Conservation (phyloP, 2,888 invertebrate species). For the Cepaea hortensis region DNA sequence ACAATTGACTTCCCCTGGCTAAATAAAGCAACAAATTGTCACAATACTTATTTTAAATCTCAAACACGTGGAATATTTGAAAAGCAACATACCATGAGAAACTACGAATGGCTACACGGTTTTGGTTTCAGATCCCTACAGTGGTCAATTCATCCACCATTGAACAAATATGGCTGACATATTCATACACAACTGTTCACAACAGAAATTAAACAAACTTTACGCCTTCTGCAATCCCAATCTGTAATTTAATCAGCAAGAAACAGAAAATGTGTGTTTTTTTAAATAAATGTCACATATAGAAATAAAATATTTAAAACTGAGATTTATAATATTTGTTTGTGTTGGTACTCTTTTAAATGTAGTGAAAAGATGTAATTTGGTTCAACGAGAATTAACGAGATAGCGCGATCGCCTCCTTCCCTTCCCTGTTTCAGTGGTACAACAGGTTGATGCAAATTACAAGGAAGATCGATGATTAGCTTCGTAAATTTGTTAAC, state of each 20-base stretch:
- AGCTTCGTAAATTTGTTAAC: too few species aligned
- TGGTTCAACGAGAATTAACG: constrained; percentile 17
- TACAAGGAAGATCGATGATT: too few species aligned
- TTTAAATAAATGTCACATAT: not conserved
- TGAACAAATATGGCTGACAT: constrained; percentile 37
- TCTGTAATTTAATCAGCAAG: not conserved
- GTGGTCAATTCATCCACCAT: constrained; percentile 38
- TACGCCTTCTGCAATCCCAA: not conserved
- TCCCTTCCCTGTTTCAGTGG: not conserved
- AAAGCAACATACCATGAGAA: not conserved
- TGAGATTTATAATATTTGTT: not conserved
- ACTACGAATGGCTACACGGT: not conserved
- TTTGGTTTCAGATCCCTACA: constrained; percentile 13
- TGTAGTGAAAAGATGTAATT: not conserved
- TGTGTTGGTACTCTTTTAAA: not conserved
- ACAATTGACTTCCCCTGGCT: too few species aligned
- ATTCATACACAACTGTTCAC: constrained; percentile 22
- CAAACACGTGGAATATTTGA: too few species aligned
- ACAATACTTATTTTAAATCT: too few species aligned
- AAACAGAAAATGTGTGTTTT: too few species aligned
- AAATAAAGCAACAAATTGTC: too few species aligned
- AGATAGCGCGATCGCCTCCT: not conserved
- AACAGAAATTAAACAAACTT: not conserved
- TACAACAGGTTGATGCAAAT: too few species aligned
- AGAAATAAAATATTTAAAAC: not conserved